Conservation (phyloP, 2,113 vertebrate genomes). For the Lepus americanus region DNA sequence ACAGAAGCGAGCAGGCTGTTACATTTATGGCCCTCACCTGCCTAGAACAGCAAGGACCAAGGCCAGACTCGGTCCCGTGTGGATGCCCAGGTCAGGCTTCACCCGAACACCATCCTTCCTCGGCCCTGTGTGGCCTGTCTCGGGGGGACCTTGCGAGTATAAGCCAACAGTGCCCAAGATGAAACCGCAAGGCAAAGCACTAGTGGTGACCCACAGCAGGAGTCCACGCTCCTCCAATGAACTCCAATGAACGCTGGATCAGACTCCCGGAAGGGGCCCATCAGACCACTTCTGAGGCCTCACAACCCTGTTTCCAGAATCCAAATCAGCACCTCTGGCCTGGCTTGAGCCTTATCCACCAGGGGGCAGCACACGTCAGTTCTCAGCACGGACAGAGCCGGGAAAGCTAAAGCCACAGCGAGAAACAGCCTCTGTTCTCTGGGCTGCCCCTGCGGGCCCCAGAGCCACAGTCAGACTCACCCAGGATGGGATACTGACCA, state of each 20-base stretch:
- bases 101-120: not conserved
- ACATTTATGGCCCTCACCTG: not conserved
- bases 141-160: not conserved
- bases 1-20: constrained; percentile 63
- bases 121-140: not conserved
- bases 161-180: not conserved
- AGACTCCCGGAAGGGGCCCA: not conserved
- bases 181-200: not conserved
- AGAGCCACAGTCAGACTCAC: not conserved
- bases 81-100: not conserved
- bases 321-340: not conserved
- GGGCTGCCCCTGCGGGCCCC: not conserved
- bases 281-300: not conserved
- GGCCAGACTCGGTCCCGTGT: not conserved
- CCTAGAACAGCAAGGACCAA: constrained; percentile 11
- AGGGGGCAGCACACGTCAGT: constrained; percentile 67
- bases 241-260: not conserved
- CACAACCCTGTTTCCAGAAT: not conserved
- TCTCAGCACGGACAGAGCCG: not conserved
- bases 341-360: constrained; percentile 44
- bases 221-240: not conserved
- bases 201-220: not conserved
- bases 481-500: not conserved
- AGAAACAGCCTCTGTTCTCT: not conserved
- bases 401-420: not conserved